These are phyloP conservation scores for Pegoplata infirma DNA, from an alignment of 2,888 invertebrate genomes.

Conservation along the genomic window DNA sequence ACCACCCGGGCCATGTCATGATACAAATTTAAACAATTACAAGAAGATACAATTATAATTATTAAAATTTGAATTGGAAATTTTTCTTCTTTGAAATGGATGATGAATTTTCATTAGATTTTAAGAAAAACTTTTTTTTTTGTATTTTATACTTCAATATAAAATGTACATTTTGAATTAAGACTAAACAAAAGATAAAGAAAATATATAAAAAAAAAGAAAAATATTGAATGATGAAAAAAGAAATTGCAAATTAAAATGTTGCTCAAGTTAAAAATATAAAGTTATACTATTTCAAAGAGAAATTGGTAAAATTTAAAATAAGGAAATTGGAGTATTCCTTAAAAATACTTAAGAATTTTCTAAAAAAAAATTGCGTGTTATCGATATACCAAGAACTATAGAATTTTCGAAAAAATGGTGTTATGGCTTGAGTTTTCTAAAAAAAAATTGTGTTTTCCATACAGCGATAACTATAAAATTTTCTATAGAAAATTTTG, in stretches of 20 bases:
- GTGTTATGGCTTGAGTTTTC: no score
- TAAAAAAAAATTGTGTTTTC: no score
- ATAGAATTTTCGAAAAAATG: no score
- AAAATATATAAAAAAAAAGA: constrained; percentile 1
- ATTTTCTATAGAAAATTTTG: no score
- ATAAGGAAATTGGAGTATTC: no score
- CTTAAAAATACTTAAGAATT: no score
- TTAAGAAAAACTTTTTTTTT: constrained; percentile 17
- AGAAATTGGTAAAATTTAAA: no score
- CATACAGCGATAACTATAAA: no score
- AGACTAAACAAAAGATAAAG: constrained; percentile 19
- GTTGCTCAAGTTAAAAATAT: constrained; percentile 22
- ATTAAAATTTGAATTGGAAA: constrained; percentile 50
- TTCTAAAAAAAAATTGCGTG: no score
- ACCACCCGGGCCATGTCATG: constrained; percentile 22
- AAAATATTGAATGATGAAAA: constrained; percentile 32
- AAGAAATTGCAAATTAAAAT: constrained; percentile 55
- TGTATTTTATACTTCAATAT: not conserved
- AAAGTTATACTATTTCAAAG: not conserved
- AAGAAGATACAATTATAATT: constrained; percentile 51
- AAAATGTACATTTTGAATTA: constrained; percentile 10
- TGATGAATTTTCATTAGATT: constrained; percentile 49
- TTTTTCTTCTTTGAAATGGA: constrained; percentile 27
- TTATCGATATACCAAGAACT: no score
- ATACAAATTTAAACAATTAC: constrained; percentile 47